Evolutionary conservation across 2,888 invertebrate genomes (phyloP).

Genomic region (Drosophila seclusa): DNA sequence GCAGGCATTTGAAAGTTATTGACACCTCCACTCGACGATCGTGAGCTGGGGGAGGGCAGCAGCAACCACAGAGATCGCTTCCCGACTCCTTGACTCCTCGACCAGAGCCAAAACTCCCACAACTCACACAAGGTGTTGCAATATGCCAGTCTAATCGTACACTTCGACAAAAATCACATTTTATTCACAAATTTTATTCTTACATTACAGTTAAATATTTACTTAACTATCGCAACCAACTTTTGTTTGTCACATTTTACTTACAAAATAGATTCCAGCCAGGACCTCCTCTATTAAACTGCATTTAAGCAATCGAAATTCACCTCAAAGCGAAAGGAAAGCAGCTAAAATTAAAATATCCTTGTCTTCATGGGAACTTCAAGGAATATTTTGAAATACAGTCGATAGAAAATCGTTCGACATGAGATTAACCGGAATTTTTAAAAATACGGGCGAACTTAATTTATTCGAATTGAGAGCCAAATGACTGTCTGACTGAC

Average conservation of each 20-base stretch:
- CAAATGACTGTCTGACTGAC: neutral
- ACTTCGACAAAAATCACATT: slow-evolving; percentile 4
- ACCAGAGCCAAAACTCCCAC: slow-evolving; percentile 48
- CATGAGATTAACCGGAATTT: no score
- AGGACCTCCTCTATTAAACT: no score
- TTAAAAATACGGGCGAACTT: no score
- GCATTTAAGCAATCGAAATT: no score
- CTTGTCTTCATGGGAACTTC: neutral
- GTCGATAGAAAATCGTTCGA: neutral
- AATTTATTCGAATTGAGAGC: neutral
- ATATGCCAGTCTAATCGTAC: slow-evolving; percentile 31
- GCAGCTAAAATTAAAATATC: neutral
- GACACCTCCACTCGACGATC: slow-evolving; percentile 69
- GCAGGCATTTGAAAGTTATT: slow-evolving; percentile 75
- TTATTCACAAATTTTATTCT: neutral
- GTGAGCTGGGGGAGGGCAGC: slow-evolving; percentile 52
- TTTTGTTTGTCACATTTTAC: no score
- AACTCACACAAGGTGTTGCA: slow-evolving; percentile 65
- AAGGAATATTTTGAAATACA: no score
- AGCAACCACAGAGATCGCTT: slow-evolving; percentile 11
- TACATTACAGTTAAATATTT: neutral
- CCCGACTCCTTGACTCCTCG: slow-evolving; percentile 6
- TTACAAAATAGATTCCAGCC: no score
- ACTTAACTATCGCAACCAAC: neutral
- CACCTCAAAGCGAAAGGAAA: no score